Evolutionary conservation across 2,888 invertebrate genomes (phyloP), one percentile per base, ranked within the genome.

Genomic region (Drosophila anomalata): DNA sequence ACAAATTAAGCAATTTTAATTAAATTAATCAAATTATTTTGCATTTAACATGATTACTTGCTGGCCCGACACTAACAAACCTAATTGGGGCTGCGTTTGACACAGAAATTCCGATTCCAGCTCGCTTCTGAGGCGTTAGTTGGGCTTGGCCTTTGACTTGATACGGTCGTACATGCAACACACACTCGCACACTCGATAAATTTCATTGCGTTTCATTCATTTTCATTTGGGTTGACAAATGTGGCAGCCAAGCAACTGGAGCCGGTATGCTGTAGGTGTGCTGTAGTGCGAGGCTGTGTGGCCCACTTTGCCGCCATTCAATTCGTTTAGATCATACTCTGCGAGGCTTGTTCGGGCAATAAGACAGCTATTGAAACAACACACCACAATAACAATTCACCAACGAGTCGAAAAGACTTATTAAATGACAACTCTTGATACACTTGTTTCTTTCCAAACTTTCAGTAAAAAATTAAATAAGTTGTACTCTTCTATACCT

Each of bases 211-310:
- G 75, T 88, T 85, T 69, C 62, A 77, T 73, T 86, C 74, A 79
- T 87, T 87, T 82, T 86, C 83, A 84, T 83, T 88, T 79, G 75
- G 77, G 85, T 88, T 82, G 81, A 88, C 88, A 82, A 88, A 88
- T 87, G 86, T 79, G 86, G 68, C 88, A 76, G 66, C 61, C 59
- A 48, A 72, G 59, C 56, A 62, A 20, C 22, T 33, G 41, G 52
- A 22, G 48, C 33, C 53, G 17, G n/a, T 42, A 22, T 56, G 14
- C 20, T 31, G 29, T 51, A 29, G 22, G n/a, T 42, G 36, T 36
- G 17, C 17, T 17, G 17, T 17, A 17, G 17, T 17, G 36, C 7
- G 46, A 46, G 24, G 73, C 48, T 59, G 73, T 81, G 71, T 80
- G 81, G 68, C 88, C 81, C 77, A 81, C 83, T 81, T 81, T 86